A percentile compares a stretch with the other conserved stretches of the same genome.
Conservation (phyloP, 2,113 vertebrate genomes). For the Calidris pygmaea region DNA sequence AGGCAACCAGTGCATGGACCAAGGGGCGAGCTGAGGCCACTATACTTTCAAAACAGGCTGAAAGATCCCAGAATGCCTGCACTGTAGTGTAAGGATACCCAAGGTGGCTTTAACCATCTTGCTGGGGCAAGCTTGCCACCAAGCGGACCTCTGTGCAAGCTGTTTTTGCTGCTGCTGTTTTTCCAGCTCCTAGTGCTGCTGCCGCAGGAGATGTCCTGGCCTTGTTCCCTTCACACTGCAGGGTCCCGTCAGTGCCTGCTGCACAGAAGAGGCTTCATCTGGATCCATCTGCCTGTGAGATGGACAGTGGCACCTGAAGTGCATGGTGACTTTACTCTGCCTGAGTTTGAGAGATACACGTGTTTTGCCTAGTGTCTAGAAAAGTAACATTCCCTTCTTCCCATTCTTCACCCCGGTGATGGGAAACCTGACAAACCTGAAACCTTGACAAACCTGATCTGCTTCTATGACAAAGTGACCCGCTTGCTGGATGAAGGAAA, state of each 20-base stretch:
- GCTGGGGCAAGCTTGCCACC: background rate
- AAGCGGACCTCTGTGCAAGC: background rate
- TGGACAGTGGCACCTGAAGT: background rate
- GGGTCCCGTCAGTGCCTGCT: background rate
- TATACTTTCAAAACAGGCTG: background rate
- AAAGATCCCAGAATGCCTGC: background rate
- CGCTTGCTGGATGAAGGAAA: no score
- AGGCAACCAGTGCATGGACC: background rate
- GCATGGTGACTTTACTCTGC: background rate
- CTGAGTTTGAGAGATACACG: background rate
- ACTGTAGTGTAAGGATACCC: background rate
- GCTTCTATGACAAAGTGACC: no score
- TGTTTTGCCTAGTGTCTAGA: background rate
- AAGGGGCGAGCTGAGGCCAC: background rate
- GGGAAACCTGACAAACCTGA: no score
- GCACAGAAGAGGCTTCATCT: background rate
- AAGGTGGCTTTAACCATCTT: background rate
- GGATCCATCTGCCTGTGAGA: background rate
- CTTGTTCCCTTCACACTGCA: background rate
- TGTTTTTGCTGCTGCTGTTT: background rate
- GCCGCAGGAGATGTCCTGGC: background rate
- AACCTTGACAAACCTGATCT: no score
- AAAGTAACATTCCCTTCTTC: background rate
- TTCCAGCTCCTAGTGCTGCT: background rate
- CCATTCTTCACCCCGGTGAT: background rate